Conservation (phyloP, 2,888 invertebrate species). For the Clitarchus hookeri region DNA sequence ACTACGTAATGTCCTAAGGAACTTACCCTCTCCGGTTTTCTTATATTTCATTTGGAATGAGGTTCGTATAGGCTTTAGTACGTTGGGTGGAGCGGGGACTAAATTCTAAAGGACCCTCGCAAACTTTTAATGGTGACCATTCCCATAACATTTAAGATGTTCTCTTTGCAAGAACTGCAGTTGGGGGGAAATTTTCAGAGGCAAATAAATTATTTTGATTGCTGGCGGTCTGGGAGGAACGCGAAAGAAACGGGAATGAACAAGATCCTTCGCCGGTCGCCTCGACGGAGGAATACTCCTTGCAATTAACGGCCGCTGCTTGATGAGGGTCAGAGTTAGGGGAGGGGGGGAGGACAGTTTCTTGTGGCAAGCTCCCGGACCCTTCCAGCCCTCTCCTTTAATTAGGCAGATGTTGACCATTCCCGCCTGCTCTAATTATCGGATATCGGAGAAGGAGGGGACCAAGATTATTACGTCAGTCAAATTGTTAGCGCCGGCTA, state of each 20-base stretch:
- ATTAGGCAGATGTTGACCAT: constrained; percentile 22
- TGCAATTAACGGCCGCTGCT: not conserved
- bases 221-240: not conserved
- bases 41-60: constrained; percentile 8
- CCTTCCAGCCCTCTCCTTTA: not conserved
- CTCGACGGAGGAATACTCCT: not conserved
- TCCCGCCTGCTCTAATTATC: not conserved
- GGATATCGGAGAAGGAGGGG: constrained; percentile 21
- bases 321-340: not conserved
- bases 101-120: not conserved
- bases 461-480: constrained; percentile 21
- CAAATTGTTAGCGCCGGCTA: constrained; percentile 7
- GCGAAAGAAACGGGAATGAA: not conserved
- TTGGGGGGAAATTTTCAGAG: constrained; percentile 1
- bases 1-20: not conserved
- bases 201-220: constrained; percentile 10
- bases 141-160: constrained; percentile 9
- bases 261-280: not conserved
- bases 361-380: not conserved
- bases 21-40: not conserved
- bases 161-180: not conserved
- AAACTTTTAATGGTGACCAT: constrained; percentile 14
- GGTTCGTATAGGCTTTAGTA: constrained; percentile 14
- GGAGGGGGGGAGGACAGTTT: not conserved
- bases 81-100: not conserved